Evolutionary conservation across 1,140 invertebrate genomes (phyloP), one percentile per base, ranked within the genome.

Genomic region (Chrysomallon squamiferum): DNA sequence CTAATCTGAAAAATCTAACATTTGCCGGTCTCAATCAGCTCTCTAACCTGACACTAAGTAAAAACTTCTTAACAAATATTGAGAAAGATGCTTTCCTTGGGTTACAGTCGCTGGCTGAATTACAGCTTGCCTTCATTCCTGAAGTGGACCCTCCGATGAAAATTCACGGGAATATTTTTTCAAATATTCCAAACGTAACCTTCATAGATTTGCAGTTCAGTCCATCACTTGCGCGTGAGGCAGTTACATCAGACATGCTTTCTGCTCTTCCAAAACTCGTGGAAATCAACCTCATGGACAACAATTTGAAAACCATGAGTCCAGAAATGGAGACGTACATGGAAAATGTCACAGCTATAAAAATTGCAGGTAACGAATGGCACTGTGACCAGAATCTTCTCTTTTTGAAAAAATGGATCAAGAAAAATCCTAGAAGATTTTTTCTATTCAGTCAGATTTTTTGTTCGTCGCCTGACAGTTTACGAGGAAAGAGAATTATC

Each of bases 141-240:
- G 33, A 88, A 67, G 86, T 89, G 59, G 72, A 88, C 0, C 35
- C 35, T 38, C 35, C 35, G 5, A 75, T 87, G 27, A 86, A 88
- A 38, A 70, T 83, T 13, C 67, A 81, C 22, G 75, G 78, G 43
- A 66, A 79, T 60, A 72, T 86, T 62, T 82, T 86, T 72, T 88
- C 90, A 13, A 73, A 79, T 50, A 57, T 74, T 87, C 90, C 22
- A 74, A 88, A 88, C 73, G 85, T 95, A 29, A 87, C 90, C 73
- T 88, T 86, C 59, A 86, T 95, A 32, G 90, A 93, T 80, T 85
- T 95, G 30, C 90, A 92, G 52, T 87, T 88, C 58, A 94, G 93
- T 78, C 90, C 92, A 0, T 87, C 87, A n/a, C 83, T 94, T 49
- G 89, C 91, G 1, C 83, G 86, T 20, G 89, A 90, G 76, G 86